phyloP scores from a whole-genome alignment of 2,888 invertebrate species.

The Parochlus steinenii region DNA sequence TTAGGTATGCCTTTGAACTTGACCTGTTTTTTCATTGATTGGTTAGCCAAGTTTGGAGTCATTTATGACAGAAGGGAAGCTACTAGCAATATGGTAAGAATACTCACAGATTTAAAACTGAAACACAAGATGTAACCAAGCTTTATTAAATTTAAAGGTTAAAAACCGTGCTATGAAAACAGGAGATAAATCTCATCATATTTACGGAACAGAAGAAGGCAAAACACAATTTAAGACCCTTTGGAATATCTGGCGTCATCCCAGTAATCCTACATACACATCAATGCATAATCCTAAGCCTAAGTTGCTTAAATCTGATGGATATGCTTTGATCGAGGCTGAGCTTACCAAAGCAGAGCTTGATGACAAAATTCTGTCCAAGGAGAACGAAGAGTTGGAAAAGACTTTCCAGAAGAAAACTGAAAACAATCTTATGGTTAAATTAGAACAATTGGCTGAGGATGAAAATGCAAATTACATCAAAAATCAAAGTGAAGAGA shows the following conservation, averaged over 20 bases:
- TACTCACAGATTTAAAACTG: not conserved
- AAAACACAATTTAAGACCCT: slow-evolving; percentile 23
- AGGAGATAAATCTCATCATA: slow-evolving; percentile 47
- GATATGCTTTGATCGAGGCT: slow-evolving; percentile 14
- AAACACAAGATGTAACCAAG: not conserved
- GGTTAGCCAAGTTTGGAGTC: slow-evolving; percentile 38
- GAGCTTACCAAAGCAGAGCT: slow-evolving; percentile 11
- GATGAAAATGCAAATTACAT: slow-evolving; percentile 17
- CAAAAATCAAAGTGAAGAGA: not conserved
- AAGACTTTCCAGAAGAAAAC: slow-evolving; percentile 11
- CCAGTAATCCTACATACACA: slow-evolving; percentile 31
- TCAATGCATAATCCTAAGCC: slow-evolving; percentile 13
- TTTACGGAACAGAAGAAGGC: slow-evolving; percentile 28
- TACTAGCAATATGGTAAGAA: slow-evolving; percentile 20
- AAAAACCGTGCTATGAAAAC: slow-evolving; percentile 38
- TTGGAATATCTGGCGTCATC: slow-evolving; percentile 22
- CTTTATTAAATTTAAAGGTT: slow-evolving; percentile 25
- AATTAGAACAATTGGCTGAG: slow-evolving; percentile 15
- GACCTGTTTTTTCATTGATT: slow-evolving; percentile 46
- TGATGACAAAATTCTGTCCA: slow-evolving; percentile 11
- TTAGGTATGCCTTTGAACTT: slow-evolving; percentile 41
- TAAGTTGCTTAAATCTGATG: slow-evolving; percentile 13
- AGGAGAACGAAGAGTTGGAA: slow-evolving; percentile 9
- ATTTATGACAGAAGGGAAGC: slow-evolving; percentile 32
- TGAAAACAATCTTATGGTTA: slow-evolving; percentile 14